These are phyloP conservation scores for Neodiprion virginianus DNA, from an alignment of 1,140 invertebrate species.

Conservation along the genomic window DNA sequence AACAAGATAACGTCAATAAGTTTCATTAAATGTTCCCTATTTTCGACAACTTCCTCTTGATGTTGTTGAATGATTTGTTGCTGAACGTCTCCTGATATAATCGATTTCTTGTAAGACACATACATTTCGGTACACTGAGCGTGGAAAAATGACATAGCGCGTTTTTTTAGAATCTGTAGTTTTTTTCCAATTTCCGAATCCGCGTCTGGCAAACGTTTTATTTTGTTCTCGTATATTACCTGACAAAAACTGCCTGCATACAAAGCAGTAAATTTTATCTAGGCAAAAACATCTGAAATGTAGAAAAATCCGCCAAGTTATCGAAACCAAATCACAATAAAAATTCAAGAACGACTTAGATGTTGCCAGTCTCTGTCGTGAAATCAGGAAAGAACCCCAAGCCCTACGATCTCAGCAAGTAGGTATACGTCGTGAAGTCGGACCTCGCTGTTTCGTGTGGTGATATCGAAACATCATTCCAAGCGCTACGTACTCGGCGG, in stretches of 20 bases:
- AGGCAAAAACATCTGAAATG: too few species aligned
- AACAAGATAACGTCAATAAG: not conserved
- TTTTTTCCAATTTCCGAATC: not conserved
- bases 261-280: not conserved
- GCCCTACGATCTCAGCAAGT: too few species aligned
- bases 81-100: not conserved
- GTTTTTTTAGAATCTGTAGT: not conserved
- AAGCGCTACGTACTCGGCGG: too few species aligned
- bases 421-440: too few species aligned
- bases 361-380: too few species aligned
- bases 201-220: not conserved
- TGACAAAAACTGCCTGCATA: not conserved
- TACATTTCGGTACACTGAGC: not conserved
- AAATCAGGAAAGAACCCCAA: too few species aligned
- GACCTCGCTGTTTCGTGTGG: too few species aligned
- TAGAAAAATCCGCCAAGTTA: too few species aligned
- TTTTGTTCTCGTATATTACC: slow-evolving; percentile 2
- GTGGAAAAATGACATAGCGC: not conserved
- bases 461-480: too few species aligned
- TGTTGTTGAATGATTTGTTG: not conserved
- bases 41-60: not conserved
- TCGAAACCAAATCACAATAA: too few species aligned
- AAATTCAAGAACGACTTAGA: not conserved
- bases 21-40: slow-evolving; percentile 8
- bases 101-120: not conserved